Evolutionary conservation across 2,888 invertebrate species (phyloP), one percentile per base, ranked within the genome.

Genomic region (Habrosyne pyritoides): DNA sequence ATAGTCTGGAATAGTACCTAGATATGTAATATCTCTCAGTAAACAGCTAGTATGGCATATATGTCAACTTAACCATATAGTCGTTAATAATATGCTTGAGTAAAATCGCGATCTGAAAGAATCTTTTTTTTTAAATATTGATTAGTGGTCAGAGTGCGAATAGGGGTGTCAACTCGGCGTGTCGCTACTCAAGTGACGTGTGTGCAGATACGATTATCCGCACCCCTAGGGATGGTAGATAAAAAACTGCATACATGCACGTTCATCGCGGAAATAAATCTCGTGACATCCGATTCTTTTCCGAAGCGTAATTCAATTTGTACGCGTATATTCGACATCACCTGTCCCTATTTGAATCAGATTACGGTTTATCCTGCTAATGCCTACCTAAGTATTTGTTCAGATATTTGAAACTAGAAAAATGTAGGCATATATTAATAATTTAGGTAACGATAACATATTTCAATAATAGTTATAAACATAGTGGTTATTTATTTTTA

Each of bases 171-270:
- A 79, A 72, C 67, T 60, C 76, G 74, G 72, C 70, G 75, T 77
- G 78, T 77, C 78, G 71, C 64, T 63, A 57, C 75, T 79, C 78
- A 72, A 84, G 81, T 85, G 89, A 87, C 85, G 89, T 83, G 86
- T 81, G 80, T 81, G 83, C 77, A 81, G 89, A 91, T 89, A 85
- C 78, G 87, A 90, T 90, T 91, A 89, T 86, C 76, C 73, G 54
- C 75, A 73, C 81, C 84, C 83, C 77, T 68, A 64, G 75, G 81
- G 81, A 76, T 72, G 70, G 59, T 62, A 66, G 65, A 63, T 77
- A 79, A 82, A 84, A 82, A 80, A 78, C 66, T 76, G 66, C 73
- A 69, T 71, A 79, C 71, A 75, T 55, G 63, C 48, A 24, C 21
- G 22, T 67, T 65, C 65, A 56, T 56, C 61, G 70, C 64, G 64